phyloP scores from a whole-genome alignment of 1,140 invertebrate species.

The Calosoma granatense region DNA sequence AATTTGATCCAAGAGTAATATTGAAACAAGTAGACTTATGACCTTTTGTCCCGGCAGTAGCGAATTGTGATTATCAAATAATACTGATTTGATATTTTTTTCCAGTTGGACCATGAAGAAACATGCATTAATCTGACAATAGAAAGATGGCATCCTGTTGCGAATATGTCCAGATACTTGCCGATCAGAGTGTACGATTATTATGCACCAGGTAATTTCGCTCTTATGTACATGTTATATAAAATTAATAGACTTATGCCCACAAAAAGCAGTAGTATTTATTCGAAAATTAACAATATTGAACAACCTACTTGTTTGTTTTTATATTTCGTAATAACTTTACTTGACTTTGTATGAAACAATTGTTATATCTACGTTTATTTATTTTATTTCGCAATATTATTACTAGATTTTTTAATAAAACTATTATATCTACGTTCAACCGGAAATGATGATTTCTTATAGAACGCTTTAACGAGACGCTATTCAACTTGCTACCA shows the following conservation, averaged over 20 bases:
- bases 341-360: neutral
- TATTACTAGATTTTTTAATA: neutral
- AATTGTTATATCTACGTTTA: neutral
- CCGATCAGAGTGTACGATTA: conserved; percentile 90
- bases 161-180: conserved; percentile 90
- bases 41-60: too few relatives aligned
- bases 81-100: conserved; percentile 17
- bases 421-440: conserved; percentile 7
- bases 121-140: conserved; percentile 89
- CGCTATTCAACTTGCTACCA: conserved; percentile 80
- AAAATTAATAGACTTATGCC: too few relatives aligned
- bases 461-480: conserved; percentile 86
- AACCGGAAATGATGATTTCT: conserved; percentile 10
- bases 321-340: neutral
- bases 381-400: neutral
- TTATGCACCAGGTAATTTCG: conserved; percentile 94
- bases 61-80: conserved; percentile 1
- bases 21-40: too few relatives aligned
- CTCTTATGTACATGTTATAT: too few relatives aligned
- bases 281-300: conserved; percentile 2
- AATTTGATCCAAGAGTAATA: too few relatives aligned
- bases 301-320: conserved; percentile 1
- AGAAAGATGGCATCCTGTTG: conserved; percentile 90
- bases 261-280: too few relatives aligned
- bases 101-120: conserved; percentile 63